These are phyloP conservation scores for Nasonovia ribisnigri DNA, from an alignment of 2,888 invertebrate species.

Conservation along the genomic window DNA sequence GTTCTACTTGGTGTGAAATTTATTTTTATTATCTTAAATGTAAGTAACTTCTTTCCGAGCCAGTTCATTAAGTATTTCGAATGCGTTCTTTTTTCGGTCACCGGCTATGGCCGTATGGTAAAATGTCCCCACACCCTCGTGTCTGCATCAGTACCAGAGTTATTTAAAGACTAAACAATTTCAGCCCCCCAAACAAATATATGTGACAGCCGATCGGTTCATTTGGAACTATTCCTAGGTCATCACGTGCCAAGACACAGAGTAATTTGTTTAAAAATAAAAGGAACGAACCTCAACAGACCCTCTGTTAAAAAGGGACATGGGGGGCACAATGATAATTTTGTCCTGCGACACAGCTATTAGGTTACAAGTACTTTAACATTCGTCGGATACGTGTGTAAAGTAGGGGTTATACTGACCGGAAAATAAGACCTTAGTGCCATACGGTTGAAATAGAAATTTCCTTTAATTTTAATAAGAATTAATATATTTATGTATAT, in stretches of 20 bases:
- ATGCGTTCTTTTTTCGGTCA: constrained; percentile 29
- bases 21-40: constrained; percentile 34
- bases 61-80: constrained; percentile 38
- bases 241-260: constrained; percentile 63
- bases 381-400: not conserved
- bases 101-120: not conserved
- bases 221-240: constrained; percentile 58
- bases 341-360: constrained; percentile 44
- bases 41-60: not conserved
- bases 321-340: constrained; percentile 12
- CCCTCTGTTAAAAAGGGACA: constrained; percentile 60
- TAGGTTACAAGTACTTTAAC: not conserved
- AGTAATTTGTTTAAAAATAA: constrained; percentile 63
- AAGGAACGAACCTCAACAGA: constrained; percentile 58
- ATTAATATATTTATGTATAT: not conserved
- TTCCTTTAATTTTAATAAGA: not conserved
- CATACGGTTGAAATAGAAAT: not conserved
- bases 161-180: constrained; percentile 61
- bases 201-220: constrained; percentile 51
- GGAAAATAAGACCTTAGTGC: not conserved
- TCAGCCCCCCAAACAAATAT: constrained; percentile 59
- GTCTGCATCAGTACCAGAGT: constrained; percentile 27
- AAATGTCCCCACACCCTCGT: constrained; percentile 46
- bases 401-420: no score
- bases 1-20: not conserved